phyloP scores from a whole-genome alignment of 2,888 invertebrate genomes.

The Tromatobia lineatoria region DNA sequence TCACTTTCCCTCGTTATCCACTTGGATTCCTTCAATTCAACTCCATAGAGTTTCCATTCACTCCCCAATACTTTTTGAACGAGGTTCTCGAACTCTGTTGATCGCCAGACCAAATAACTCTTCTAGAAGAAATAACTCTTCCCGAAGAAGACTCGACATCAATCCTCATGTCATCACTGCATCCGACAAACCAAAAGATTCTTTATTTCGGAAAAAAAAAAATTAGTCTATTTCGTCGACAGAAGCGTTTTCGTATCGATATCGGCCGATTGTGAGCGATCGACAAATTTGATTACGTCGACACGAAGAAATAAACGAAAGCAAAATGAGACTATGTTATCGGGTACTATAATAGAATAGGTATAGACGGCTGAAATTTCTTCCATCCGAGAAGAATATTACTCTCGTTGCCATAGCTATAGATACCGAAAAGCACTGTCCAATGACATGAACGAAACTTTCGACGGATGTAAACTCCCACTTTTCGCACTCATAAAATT shows the following conservation, averaged over 20 bases:
- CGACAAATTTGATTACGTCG: constrained; percentile 62
- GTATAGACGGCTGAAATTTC: constrained; percentile 28
- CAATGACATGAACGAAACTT: constrained; percentile 17
- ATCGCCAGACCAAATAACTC: neutral
- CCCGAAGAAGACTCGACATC: neutral
- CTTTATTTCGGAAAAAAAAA: neutral
- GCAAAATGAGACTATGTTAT: constrained; percentile 30
- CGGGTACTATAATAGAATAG: constrained; percentile 32
- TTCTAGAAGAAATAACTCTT: neutral
- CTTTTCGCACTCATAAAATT: constrained; percentile 56
- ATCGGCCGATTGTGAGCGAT: constrained; percentile 37
- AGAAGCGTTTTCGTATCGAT: constrained; percentile 59
- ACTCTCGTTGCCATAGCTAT: constrained; percentile 2
- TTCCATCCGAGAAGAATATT: constrained; percentile 21
- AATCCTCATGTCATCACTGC: constrained; percentile 48
- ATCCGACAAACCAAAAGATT: constrained; percentile 38
- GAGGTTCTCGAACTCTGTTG: neutral
- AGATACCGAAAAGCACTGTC: neutral
- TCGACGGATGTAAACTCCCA: constrained; percentile 57
- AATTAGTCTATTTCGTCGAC: constrained; percentile 14
- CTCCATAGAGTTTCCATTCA: neutral
- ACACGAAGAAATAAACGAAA: constrained; percentile 52
- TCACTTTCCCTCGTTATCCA: neutral
- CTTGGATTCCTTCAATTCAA: neutral
- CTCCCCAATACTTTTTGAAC: neutral